Evolutionary conservation across 2,797 vertebrate genomes (phyloP).

Genomic region (Chrysocyon brachyurus): DNA sequence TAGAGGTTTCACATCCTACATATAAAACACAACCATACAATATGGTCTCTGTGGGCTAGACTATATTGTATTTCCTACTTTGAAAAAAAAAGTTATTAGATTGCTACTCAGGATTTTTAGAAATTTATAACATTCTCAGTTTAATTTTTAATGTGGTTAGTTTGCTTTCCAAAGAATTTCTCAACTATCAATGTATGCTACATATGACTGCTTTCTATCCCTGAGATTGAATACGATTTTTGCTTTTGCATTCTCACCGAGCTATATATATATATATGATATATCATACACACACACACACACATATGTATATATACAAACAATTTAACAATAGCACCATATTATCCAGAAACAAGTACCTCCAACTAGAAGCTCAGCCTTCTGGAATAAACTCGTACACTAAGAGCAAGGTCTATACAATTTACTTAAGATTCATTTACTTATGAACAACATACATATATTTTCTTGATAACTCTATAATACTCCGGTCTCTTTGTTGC

Average conservation of each 20-base stretch:
- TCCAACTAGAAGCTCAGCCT: neutral
- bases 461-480: neutral
- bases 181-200: neutral
- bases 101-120: neutral
- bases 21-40: neutral
- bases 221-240: neutral
- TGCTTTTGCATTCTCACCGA: neutral
- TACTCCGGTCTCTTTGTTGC: neutral
- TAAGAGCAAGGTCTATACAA: neutral
- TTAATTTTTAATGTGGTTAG: neutral
- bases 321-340: neutral
- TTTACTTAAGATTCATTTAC: neutral
- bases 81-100: neutral
- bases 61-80: neutral
- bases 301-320: neutral
- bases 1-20: neutral
- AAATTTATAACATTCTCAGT: neutral
- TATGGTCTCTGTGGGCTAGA: neutral
- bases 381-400: neutral
- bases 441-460: neutral
- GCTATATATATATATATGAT: neutral
- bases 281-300: too few relatives aligned
- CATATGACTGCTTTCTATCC: neutral
- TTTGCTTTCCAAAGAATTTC: conserved; percentile 48
- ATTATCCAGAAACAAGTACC: neutral